These are phyloP conservation scores for Stictonetta naevosa DNA, from an alignment of 2,113 vertebrate genomes.

Conservation along the genomic window DNA sequence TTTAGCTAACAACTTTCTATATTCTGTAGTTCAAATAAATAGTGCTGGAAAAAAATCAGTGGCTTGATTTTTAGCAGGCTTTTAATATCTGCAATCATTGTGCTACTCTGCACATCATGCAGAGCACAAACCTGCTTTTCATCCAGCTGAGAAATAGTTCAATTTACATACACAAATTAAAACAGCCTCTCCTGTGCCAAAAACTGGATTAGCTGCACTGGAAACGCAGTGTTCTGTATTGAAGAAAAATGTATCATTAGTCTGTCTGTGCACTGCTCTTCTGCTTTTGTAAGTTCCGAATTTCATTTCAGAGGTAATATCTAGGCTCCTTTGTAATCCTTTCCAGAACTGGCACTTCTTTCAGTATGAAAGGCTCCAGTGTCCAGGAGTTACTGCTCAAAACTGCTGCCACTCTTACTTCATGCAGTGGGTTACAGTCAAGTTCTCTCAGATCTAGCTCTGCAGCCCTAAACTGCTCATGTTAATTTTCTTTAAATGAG, in stretches of 20 bases:
- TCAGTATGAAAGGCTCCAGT: not conserved
- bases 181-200: not conserved
- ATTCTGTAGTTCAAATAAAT: not conserved
- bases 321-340: not conserved
- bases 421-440: not conserved
- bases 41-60: not conserved
- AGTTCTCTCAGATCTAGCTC: not conserved
- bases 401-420: not conserved
- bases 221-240: not conserved
- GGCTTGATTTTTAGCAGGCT: not conserved
- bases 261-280: not conserved
- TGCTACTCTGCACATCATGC: not conserved
- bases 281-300: not conserved
- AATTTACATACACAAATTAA: not conserved
- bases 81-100: not conserved
- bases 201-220: not conserved
- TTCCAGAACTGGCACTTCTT: not conserved
- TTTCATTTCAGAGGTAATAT: not conserved
- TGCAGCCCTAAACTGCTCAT: not conserved
- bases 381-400: not conserved
- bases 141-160: not conserved
- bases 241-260: not conserved
- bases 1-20: not conserved
- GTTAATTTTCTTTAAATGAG: not conserved
- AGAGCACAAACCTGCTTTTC: not conserved